phyloP scores from a whole-genome alignment of 2,888 invertebrate genomes.

The Atherix ibis region DNA sequence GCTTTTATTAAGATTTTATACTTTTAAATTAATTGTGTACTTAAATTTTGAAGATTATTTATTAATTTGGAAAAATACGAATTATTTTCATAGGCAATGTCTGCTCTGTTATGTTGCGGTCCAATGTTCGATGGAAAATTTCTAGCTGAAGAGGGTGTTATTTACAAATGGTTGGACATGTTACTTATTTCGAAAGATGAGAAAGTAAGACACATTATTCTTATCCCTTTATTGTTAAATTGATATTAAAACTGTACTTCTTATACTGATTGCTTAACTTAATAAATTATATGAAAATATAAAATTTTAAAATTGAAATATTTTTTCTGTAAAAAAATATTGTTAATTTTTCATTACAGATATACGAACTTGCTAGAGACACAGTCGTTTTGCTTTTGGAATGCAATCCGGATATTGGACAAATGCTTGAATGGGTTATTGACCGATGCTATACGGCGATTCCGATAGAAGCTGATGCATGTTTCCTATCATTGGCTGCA shows the following conservation, averaged over 20 bases:
- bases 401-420: conserved; percentile 84
- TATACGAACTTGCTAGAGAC: conserved; percentile 80
- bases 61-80: too few species aligned
- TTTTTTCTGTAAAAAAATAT: too few species aligned
- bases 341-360: too few species aligned
- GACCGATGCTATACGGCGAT: conserved; percentile 92
- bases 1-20: conserved; percentile 8
- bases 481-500: conserved; percentile 88
- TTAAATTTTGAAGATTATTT: not conserved
- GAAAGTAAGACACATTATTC: conserved; percentile 39
- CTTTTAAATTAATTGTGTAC: too few species aligned
- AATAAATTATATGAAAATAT: too few species aligned
- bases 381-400: conserved; percentile 86
- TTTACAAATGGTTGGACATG: conserved; percentile 88
- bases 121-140: conserved; percentile 79
- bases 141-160: conserved; percentile 76
- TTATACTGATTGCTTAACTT: too few species aligned
- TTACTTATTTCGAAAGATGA: conserved; percentile 77
- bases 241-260: too few species aligned
- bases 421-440: conserved; percentile 92
- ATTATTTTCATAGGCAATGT: conserved; percentile 79
- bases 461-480: conserved; percentile 84
- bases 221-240: too few species aligned
- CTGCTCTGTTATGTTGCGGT: conserved; percentile 88
- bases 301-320: too few species aligned